A percentile compares a stretch with the other conserved stretches of the same genome.
These are phyloP conservation scores for Wasmannia auropunctata DNA, from an alignment of 1,140 invertebrate species.

Conservation along the genomic window DNA sequence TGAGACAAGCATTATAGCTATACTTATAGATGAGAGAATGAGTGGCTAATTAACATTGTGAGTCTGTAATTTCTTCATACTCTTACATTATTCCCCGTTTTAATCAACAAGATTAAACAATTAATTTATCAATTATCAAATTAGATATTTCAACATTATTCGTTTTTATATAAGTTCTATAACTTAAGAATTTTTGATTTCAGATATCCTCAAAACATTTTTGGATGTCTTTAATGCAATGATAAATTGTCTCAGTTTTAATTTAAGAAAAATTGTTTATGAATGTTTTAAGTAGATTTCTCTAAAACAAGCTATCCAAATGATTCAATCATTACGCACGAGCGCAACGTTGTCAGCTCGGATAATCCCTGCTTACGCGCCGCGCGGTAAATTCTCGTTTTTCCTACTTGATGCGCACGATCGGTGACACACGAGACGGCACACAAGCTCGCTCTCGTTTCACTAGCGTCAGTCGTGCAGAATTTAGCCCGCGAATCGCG, in stretches of 20 bases:
- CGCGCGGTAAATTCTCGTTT: conserved; percentile 2
- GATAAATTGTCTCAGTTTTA: neutral
- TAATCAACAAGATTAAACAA: no score
- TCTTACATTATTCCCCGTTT: no score
- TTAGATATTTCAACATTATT: no score
- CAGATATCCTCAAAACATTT: neutral
- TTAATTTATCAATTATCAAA: no score
- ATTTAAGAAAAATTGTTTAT: neutral
- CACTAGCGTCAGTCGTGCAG: conserved; percentile 8
- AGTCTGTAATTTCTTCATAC: no score
- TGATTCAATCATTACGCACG: conserved; percentile 51
- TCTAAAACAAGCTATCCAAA: conserved; percentile 7
- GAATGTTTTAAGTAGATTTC: neutral
- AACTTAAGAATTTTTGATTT: no score
- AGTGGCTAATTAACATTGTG: no score
- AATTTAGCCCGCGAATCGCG: conserved; percentile 49
- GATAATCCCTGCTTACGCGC: conserved; percentile 29
- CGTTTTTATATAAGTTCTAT: no score
- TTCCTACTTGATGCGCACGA: conserved; percentile 38
- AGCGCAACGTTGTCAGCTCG: conserved; percentile 19
- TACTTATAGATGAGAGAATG: no score
- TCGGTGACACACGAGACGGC: conserved; percentile 38
- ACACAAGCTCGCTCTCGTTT: conserved; percentile 39
- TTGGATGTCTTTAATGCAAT: neutral
- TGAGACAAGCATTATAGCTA: no score